Evolutionary conservation across 2,888 invertebrate species (phyloP).

Genomic region (Drosophila mercatorum): DNA sequence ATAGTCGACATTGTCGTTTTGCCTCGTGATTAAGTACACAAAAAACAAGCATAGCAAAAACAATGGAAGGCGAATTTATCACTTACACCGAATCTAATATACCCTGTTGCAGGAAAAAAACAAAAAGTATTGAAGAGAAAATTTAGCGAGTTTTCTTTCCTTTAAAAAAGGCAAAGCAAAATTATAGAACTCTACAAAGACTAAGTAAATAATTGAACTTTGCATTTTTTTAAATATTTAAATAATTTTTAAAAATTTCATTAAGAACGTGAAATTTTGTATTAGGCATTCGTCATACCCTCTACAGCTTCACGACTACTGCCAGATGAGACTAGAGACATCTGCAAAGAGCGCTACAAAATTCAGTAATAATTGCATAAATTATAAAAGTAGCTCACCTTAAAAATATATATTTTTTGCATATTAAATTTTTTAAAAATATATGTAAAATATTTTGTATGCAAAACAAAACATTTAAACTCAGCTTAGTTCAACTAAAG

Average conservation of each 20-base stretch:
- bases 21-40: constrained; percentile 44
- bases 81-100: background rate
- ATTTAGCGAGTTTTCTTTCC: background rate
- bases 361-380: background rate
- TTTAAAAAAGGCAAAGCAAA: background rate
- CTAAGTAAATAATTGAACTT: no score
- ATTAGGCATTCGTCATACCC: background rate
- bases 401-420: no score
- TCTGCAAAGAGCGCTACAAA: constrained; percentile 33
- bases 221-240: no score
- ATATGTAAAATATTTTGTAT: background rate
- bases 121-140: background rate
- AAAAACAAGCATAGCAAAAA: constrained; percentile 20
- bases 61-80: background rate
- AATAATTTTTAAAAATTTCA: no score
- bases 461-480: background rate
- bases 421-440: no score
- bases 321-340: constrained; percentile 17
- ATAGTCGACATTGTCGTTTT: constrained; percentile 54
- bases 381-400: constrained; percentile 2
- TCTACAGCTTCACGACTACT: background rate
- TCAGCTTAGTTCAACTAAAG: background rate
- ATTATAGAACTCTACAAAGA: background rate
- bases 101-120: background rate
- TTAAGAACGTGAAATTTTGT: no score